Percentiles rank a stretch among this genome's conserved stretches.
phyloP scores from a whole-genome alignment of 2,797 vertebrate genomes.

The Phrynocephalus guinanensis region DNA sequence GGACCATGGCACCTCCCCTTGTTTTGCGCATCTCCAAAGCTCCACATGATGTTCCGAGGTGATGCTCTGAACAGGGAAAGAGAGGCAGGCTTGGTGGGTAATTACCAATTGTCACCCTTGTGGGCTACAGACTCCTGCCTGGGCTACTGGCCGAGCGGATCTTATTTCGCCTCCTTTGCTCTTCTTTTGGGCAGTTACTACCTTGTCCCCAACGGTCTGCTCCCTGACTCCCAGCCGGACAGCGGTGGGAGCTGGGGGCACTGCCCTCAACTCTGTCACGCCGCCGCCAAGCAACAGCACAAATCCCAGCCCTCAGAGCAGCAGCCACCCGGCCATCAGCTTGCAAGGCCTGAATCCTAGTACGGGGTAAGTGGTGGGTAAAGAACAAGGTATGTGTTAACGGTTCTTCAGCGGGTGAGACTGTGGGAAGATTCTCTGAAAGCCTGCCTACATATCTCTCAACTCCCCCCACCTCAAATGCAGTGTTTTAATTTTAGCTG shows the following conservation, averaged over 20 bases:
- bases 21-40: neutral
- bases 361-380: slow-evolving; percentile 83
- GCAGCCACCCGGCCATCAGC: slow-evolving; percentile 86
- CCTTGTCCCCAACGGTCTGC: slow-evolving; percentile 88
- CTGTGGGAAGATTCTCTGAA: too few species aligned
- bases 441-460: too few species aligned
- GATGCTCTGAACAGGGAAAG: neutral
- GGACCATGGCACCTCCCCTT: neutral
- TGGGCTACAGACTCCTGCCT: too few species aligned
- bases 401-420: neutral
- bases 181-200: slow-evolving; percentile 81
- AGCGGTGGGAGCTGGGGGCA: slow-evolving; percentile 72
- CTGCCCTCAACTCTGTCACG: slow-evolving; percentile 88
- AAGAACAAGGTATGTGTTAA: neutral
- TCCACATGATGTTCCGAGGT: neutral
- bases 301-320: slow-evolving; percentile 85
- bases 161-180: slow-evolving; percentile 14
- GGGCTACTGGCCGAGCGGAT: too few species aligned
- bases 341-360: slow-evolving; percentile 81
- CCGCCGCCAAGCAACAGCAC: slow-evolving; percentile 89
- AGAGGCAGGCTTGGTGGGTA: neutral
- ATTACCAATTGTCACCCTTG: neutral
- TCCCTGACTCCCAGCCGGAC: slow-evolving; percentile 83
- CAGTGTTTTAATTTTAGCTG: too few species aligned
- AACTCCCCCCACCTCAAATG: too few species aligned